Base-by-base conservation (phyloP, 2,797 vertebrate genomes). In the Adelosebastes latens region DNA sequence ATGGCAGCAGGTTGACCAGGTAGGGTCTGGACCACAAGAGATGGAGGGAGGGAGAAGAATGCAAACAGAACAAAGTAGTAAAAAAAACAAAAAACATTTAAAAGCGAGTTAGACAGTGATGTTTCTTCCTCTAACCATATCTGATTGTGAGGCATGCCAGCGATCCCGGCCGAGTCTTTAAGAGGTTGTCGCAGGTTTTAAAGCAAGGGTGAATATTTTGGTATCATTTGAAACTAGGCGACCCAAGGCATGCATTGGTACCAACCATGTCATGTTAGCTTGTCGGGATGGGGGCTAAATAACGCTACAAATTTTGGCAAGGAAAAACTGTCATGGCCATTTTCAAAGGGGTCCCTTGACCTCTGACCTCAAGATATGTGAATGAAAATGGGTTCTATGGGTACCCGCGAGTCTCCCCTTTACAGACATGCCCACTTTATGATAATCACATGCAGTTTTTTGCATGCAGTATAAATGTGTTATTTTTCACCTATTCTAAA, bases 1-100 rank as follows among this genome's bases (percentile, higher is more conserved):
- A 99, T 1, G 98, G 99, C 80, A 99, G 83, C 61, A 99, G 96
- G 89, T 99, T 99, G 86, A 99, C 98, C 77, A 99, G 84, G 88
- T 99, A 99, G 0, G 99, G 98, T 91, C 98, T 99, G 86, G 2
- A 49, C 16, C 53, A 65, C 13, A 25, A 16, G 24, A 73, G 16
- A 74, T 1, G 31, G 9, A 46, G 11, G 22, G 3, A 63, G n/a
- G 29, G 13, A 27, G 20, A 22, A 29, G 2, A 1, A 60, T 14
- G 3, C 7, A 58, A 22, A 72, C 4, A 36, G 2, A 53, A 6
- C 16, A 61, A 68, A 61, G 4, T 2, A 31, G 1, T 34, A 61
- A 73, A 18, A 2, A 24, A 16, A 5, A 34, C 6, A 3, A 16
- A 9, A 6, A 49, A 7, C 4, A 29, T 36, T 65, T 60, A 10